Evolutionary conservation across 2,888 invertebrate species (phyloP).

Genomic region (Parnassius mnemosyne): DNA sequence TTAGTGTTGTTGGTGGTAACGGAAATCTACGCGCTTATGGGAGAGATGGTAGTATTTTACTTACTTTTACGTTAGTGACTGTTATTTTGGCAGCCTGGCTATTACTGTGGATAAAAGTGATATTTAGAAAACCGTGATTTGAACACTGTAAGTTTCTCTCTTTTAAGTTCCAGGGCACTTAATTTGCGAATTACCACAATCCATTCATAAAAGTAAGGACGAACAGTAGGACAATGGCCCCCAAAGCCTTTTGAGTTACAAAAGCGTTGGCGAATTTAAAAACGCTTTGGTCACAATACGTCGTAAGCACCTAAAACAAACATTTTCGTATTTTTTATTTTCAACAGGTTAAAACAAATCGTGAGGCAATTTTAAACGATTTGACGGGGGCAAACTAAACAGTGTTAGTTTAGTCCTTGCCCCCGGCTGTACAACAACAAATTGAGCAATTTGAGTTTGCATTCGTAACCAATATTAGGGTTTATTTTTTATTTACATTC

Average conservation of each 20-base stretch:
- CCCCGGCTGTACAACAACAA: neutral
- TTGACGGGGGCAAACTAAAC: neutral
- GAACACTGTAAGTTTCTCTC: no score
- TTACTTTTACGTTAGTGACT: no score
- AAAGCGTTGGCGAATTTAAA: neutral
- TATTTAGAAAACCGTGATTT: no score
- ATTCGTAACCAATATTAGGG: no score
- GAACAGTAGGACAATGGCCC: neutral
- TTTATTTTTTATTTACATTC: no score
- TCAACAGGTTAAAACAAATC: slow-evolving; percentile 8
- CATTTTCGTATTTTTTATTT: neutral
- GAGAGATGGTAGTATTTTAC: no score
- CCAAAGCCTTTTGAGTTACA: slow-evolving; percentile 1
- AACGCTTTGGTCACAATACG: neutral
- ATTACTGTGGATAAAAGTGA: no score
- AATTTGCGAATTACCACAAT: slow-evolving; percentile 8
- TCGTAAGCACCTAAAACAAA: slow-evolving; percentile 2
- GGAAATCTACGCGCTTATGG: no score
- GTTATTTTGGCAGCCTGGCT: no score
- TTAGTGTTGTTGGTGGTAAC: no score
- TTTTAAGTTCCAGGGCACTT: neutral
- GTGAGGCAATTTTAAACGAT: slow-evolving; percentile 1
- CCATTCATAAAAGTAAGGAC: slow-evolving; percentile 6
- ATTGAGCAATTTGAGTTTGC: no score
- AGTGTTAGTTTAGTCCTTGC: neutral